phyloP scores from a whole-genome alignment of 2,888 invertebrate species.

The Dolomedes plantarius region DNA sequence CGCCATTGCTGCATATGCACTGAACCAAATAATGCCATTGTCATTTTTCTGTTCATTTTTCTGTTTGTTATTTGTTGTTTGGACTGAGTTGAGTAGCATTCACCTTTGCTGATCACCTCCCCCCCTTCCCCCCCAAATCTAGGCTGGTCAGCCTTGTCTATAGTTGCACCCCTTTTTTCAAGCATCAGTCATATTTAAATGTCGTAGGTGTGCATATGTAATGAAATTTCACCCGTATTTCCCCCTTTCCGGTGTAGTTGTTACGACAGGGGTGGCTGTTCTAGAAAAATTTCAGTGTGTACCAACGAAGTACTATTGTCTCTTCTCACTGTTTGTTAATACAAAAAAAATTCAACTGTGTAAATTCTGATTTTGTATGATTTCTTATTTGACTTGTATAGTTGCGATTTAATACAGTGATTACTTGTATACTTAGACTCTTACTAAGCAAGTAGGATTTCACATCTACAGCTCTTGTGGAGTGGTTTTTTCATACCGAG shows the following conservation, averaged over 20 bases:
- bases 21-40: constrained; percentile 68
- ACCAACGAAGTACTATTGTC: not conserved
- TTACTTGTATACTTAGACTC: constrained; percentile 10
- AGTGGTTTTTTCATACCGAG: not conserved
- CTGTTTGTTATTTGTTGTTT: constrained; percentile 58
- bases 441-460: not conserved
- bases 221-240: constrained; percentile 39
- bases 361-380: constrained; percentile 9
- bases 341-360: not conserved
- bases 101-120: constrained; percentile 3
- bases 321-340: not conserved
- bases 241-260: constrained; percentile 27
- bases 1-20: constrained; percentile 52
- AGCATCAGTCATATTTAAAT: constrained; percentile 60
- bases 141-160: not conserved
- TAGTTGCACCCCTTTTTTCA: constrained; percentile 32
- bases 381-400: constrained; percentile 2
- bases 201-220: constrained; percentile 61
- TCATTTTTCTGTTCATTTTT: constrained; percentile 53
- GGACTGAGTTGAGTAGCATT: constrained; percentile 31
- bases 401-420: not conserved
- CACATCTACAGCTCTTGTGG: not conserved
- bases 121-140: not conserved
- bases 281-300: not conserved
- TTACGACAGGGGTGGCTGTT: constrained; percentile 37